phyloP scores from a whole-genome alignment of 2,113 vertebrate species.

The Cephalopholis sonnerati region DNA sequence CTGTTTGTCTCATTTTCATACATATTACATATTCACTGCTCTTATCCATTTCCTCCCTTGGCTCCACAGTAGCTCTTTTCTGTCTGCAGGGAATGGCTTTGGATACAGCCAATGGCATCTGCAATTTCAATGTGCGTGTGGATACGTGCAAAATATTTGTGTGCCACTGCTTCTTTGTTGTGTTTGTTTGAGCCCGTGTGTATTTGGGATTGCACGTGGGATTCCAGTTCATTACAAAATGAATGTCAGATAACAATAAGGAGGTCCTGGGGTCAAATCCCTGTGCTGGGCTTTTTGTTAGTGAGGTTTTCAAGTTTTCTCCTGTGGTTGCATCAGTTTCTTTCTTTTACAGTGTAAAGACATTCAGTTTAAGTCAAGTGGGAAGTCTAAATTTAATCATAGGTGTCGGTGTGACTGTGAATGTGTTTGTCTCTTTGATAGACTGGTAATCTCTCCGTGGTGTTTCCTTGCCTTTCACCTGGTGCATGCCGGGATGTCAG shows the following conservation, averaged over 20 bases:
- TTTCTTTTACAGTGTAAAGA: not conserved
- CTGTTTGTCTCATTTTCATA: conserved; percentile 71
- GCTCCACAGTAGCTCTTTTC: conserved; percentile 15
- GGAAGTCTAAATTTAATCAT: not conserved
- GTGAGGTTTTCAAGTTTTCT: conserved; percentile 6
- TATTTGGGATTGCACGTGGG: conserved; percentile 11
- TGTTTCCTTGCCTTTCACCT: not conserved
- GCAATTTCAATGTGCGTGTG: conserved; percentile 11
- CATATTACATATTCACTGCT: conserved; percentile 57
- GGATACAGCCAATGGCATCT: conserved; percentile 25
- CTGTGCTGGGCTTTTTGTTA: not conserved
- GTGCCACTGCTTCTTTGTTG: conserved; percentile 4
- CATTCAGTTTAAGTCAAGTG: not conserved
- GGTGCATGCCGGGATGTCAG: not conserved
- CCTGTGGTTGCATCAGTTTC: not conserved
- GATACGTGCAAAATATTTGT: conserved; percentile 1
- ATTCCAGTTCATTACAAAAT: conserved; percentile 24
- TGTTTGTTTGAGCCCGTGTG: conserved; percentile 10
- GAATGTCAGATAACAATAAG: not conserved
- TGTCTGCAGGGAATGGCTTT: conserved; percentile 33
- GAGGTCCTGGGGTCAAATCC: not conserved
- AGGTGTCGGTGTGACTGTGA: not conserved
- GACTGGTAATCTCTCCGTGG: not conserved
- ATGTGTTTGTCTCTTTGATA: not conserved
- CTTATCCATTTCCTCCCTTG: conserved; percentile 29